phyloP scores from a whole-genome alignment of 2,888 invertebrate genomes.

The Phrixothrix hirtus region DNA sequence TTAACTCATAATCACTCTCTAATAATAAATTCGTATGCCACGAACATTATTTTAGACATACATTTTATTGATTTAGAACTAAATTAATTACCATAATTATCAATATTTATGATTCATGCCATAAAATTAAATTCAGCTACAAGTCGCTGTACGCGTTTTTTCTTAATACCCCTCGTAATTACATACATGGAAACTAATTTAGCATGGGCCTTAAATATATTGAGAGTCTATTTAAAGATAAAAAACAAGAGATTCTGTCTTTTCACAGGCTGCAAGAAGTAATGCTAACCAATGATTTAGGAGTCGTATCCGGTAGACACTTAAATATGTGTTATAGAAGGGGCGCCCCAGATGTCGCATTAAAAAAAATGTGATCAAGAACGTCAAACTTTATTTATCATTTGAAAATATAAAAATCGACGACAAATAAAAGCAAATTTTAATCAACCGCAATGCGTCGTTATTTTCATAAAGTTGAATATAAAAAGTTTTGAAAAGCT shows the following conservation, averaged over 20 bases:
- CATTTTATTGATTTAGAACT: too few relatives aligned
- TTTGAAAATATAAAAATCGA: conserved; percentile 4
- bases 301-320: conserved; percentile 31
- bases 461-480: not conserved
- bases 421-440: not conserved
- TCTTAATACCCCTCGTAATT: conserved; percentile 5
- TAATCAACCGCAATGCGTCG: not conserved
- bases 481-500: not conserved
- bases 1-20: not conserved
- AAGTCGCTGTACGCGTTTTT: too few relatives aligned
- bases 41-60: not conserved
- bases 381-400: conserved; percentile 14
- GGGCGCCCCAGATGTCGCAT: conserved; percentile 30
- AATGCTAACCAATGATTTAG: conserved; percentile 33
- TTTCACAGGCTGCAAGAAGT: conserved; percentile 30
- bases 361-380: conserved; percentile 25
- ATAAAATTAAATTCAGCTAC: too few relatives aligned
- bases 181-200: conserved; percentile 9
- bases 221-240: conserved; percentile 20
- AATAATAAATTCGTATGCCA: not conserved
- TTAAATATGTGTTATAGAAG: conserved; percentile 28
- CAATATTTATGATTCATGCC: too few relatives aligned
- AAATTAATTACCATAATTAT: too few relatives aligned
- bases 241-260: conserved; percentile 18
- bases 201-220: conserved; percentile 15